These are phyloP conservation scores for Sebastes diaconus DNA, from an alignment of 2,797 vertebrate genomes.

Conservation along the genomic window DNA sequence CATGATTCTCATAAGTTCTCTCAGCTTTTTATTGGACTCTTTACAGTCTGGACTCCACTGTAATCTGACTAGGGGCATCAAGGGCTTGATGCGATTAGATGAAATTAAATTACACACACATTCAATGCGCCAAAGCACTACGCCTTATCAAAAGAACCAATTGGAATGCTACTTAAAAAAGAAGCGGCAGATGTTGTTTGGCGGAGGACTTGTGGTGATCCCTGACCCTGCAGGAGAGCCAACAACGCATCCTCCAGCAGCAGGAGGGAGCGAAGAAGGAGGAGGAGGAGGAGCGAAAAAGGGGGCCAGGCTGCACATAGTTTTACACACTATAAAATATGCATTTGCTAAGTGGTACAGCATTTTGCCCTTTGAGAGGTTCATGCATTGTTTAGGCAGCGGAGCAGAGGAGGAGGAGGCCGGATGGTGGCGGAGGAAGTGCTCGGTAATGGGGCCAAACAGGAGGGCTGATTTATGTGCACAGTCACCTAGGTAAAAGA, in stretches of 20 bases:
- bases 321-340: constrained; percentile 91
- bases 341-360: constrained; percentile 95
- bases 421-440: constrained; percentile 63
- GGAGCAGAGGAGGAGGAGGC: constrained; percentile 41
- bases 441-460: constrained; percentile 75
- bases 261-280: background rate
- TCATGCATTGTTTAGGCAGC: constrained; percentile 93
- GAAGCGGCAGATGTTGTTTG: constrained; percentile 36
- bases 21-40: constrained; percentile 62
- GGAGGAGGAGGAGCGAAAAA: constrained; percentile 18
- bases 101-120: constrained; percentile 68
- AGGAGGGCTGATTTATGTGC: constrained; percentile 72
- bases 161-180: constrained; percentile 40
- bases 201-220: constrained; percentile 26
- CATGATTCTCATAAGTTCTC: constrained; percentile 67
- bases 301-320: constrained; percentile 59
- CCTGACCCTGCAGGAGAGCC: constrained; percentile 38
- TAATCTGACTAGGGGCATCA: constrained; percentile 63
- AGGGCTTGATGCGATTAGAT: constrained; percentile 59
- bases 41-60: constrained; percentile 49
- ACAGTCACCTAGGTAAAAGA: constrained; percentile 45
- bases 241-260: constrained; percentile 18
- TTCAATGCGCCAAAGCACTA: constrained; percentile 40
- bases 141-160: constrained; percentile 49
- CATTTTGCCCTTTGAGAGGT: constrained; percentile 88